These are phyloP conservation scores for Cichlasoma orientale DNA, from an alignment of 2,797 vertebrate species.

Conservation along the genomic window DNA sequence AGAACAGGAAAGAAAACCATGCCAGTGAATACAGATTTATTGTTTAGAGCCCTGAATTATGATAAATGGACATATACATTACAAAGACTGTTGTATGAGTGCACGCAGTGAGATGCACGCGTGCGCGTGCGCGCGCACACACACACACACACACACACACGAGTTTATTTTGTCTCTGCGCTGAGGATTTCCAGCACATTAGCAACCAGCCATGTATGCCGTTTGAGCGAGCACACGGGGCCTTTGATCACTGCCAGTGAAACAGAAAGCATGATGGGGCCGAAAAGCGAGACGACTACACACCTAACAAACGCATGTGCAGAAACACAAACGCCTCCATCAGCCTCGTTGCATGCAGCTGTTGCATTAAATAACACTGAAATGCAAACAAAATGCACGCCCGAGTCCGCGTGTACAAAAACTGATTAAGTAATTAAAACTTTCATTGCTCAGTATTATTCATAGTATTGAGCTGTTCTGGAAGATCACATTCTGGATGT, in stretches of 20 bases:
- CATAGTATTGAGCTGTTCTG: conserved; percentile 57
- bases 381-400: neutral
- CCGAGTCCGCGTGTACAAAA: neutral
- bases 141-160: neutral
- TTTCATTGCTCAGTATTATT: conserved; percentile 39
- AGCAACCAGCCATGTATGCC: conserved; percentile 47
- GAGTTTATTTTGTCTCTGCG: conserved; percentile 47
- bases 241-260: conserved; percentile 62
- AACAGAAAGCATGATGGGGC: conserved; percentile 33
- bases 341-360: neutral
- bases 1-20: neutral
- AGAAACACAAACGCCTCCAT: neutral
- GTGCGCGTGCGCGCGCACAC: neutral
- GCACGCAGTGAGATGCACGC: too few species aligned
- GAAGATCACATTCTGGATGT: conserved; percentile 56
- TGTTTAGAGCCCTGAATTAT: neutral
- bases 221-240: conserved; percentile 48
- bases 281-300: conserved; percentile 13
- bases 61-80: neutral
- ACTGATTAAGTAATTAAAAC: conserved; percentile 23
- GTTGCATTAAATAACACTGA: conserved; percentile 17
- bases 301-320: conserved; percentile 19
- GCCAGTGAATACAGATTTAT: conserved; percentile 37
- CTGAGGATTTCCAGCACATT: conserved; percentile 75
- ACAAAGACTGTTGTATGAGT: neutral